Conservation (phyloP, 2,113 vertebrate species). For the Brachionichthys hirsutus region DNA sequence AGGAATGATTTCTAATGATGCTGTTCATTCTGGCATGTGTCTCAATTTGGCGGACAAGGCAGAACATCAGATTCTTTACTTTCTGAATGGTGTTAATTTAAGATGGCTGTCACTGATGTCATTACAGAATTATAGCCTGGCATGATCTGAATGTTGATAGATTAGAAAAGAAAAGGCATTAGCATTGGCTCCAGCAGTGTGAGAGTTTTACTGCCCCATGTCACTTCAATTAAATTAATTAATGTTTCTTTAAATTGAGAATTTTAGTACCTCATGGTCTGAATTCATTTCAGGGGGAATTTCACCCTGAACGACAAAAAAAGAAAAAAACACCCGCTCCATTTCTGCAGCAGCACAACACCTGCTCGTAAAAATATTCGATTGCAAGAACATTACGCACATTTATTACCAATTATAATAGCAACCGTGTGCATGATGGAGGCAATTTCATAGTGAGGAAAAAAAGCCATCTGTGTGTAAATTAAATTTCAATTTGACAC, state of each 20-base stretch:
- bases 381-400: too few relatives aligned
- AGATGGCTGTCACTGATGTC: slow-evolving; percentile 41
- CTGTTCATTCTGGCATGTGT: slow-evolving; percentile 20
- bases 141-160: slow-evolving; percentile 16
- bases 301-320: neutral
- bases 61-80: slow-evolving; percentile 11
- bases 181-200: slow-evolving; percentile 24
- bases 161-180: slow-evolving; percentile 20
- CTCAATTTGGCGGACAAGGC: slow-evolving; percentile 19
- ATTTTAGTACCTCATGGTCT: slow-evolving; percentile 30
- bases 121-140: slow-evolving; percentile 23
- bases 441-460: too few relatives aligned
- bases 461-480: too few relatives aligned
- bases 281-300: slow-evolving; percentile 20
- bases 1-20: slow-evolving; percentile 16
- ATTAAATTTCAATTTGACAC: too few relatives aligned
- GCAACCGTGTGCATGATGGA: too few relatives aligned
- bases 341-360: neutral
- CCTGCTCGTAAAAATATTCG: neutral
- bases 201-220: slow-evolving; percentile 27
- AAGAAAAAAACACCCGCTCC: neutral
- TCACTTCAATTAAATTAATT: slow-evolving; percentile 35
- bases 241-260: slow-evolving; percentile 14
- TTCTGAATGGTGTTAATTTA: slow-evolving; percentile 40
- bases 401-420: too few relatives aligned